A percentile compares a stretch with the other conserved stretches of the same genome.
Evolutionary conservation across 2,888 invertebrate genomes (phyloP).

Genomic region (Melieria picta): DNA sequence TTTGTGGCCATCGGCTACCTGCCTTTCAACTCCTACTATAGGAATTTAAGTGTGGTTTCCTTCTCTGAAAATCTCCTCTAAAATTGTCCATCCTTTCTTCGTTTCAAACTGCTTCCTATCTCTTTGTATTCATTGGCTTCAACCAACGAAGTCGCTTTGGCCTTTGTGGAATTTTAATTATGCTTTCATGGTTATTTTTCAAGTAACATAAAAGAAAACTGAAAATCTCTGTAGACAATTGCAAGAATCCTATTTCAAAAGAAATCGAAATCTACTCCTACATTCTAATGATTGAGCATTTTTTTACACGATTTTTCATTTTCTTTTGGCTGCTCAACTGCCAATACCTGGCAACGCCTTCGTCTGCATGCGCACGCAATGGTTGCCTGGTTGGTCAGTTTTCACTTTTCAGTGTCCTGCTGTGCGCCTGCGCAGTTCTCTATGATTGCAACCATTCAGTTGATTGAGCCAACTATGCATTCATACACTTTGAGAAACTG

Average conservation of each 20-base stretch:
- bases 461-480: no score
- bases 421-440: constrained; percentile 35
- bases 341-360: constrained; percentile 27
- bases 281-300: constrained; percentile 28
- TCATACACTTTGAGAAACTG: no score
- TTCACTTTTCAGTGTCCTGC: constrained; percentile 41
- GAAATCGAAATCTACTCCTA: constrained; percentile 31
- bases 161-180: constrained; percentile 42
- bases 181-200: constrained; percentile 16
- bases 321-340: constrained; percentile 20
- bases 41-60: no score
- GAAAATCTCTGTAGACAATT: neutral
- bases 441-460: neutral
- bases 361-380: neutral
- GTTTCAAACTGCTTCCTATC: no score
- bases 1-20: no score
- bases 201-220: neutral
- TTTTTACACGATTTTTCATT: constrained; percentile 26
- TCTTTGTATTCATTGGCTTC: no score
- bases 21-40: no score
- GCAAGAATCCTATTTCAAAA: constrained; percentile 9
- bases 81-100: no score
- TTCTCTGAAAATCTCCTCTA: no score
- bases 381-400: no score
- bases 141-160: neutral